Conservation (phyloP, 2,888 invertebrate genomes). For the Platynereis dumerilii region DNA sequence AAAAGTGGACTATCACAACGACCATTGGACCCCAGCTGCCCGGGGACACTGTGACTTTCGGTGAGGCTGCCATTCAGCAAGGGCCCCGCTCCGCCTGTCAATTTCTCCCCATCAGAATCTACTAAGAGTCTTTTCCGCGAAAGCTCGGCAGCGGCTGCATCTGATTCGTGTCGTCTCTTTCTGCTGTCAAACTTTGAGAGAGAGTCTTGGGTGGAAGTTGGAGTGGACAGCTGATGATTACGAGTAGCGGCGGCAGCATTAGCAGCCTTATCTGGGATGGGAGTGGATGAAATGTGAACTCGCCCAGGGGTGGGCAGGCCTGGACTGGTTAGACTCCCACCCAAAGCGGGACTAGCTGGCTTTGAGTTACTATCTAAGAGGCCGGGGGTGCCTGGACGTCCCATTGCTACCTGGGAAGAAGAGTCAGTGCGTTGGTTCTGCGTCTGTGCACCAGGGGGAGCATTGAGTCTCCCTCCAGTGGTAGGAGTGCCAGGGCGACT, state of each 20-base stretch:
- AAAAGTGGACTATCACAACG: too few relatives aligned
- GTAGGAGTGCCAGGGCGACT: conserved; percentile 28
- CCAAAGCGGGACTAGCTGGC: conserved; percentile 6
- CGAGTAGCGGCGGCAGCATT: too few relatives aligned
- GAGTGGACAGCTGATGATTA: too few relatives aligned
- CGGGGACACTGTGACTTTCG: too few relatives aligned
- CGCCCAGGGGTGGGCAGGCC: conserved; percentile 5
- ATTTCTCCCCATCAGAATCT: conserved; percentile 8
- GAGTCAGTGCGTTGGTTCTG: conserved; percentile 10
- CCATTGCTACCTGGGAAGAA: neutral
- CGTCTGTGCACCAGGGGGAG: conserved; percentile 25
- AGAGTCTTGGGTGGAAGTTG: too few relatives aligned
- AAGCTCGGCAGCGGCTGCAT: too few relatives aligned
- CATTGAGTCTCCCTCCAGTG: neutral
- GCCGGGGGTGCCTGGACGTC: neutral
- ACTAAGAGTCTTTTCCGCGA: conserved; percentile 12
- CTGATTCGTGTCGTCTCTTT: too few relatives aligned
- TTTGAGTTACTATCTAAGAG: neutral
- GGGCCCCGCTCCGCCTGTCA: neutral
- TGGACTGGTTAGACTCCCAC: conserved; percentile 12
- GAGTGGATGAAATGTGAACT: neutral
- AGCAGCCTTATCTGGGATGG: conserved; percentile 4
- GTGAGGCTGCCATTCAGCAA: neutral
- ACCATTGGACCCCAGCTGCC: too few relatives aligned
- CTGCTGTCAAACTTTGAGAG: too few relatives aligned